phyloP scores from a whole-genome alignment of 2,888 invertebrate species.

The Plebejus melissa region DNA sequence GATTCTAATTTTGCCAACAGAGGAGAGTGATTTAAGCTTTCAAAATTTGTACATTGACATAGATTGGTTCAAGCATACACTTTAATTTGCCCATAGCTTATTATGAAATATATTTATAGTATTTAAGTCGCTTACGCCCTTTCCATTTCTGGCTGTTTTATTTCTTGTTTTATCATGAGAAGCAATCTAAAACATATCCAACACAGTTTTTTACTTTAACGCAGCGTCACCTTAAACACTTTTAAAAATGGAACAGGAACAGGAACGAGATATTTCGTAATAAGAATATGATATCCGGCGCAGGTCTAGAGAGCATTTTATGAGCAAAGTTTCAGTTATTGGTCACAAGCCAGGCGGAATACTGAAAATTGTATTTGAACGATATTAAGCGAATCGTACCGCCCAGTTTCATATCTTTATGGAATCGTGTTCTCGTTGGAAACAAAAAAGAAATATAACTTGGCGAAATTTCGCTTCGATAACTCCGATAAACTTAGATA shows the following conservation, averaged over 20 bases:
- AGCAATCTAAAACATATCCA: no score
- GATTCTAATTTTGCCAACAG: no score
- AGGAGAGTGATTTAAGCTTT: no score
- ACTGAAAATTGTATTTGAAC: constrained; percentile 27
- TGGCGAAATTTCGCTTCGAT: not conserved
- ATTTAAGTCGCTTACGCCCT: no score
- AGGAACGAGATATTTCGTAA: constrained; percentile 11
- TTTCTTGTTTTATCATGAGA: no score
- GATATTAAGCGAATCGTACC: constrained; percentile 20
- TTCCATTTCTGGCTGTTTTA: no score
- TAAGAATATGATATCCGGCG: constrained; percentile 25
- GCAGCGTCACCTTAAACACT: not conserved
- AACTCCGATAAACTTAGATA: constrained; percentile 15
- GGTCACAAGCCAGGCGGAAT: constrained; percentile 25
- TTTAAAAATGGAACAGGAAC: constrained; percentile 1
- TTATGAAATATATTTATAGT: no score
- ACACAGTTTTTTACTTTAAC: no score
- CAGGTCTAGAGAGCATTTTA: constrained; percentile 20
- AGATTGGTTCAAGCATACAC: no score
- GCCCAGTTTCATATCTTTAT: constrained; percentile 24
- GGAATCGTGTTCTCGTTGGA: not conserved
- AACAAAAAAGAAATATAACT: constrained; percentile 13
- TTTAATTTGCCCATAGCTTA: no score
- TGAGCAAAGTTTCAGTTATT: constrained; percentile 28
- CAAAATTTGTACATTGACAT: no score